phyloP scores from a whole-genome alignment of 1,140 invertebrate species.

The Euwallacea similis region DNA sequence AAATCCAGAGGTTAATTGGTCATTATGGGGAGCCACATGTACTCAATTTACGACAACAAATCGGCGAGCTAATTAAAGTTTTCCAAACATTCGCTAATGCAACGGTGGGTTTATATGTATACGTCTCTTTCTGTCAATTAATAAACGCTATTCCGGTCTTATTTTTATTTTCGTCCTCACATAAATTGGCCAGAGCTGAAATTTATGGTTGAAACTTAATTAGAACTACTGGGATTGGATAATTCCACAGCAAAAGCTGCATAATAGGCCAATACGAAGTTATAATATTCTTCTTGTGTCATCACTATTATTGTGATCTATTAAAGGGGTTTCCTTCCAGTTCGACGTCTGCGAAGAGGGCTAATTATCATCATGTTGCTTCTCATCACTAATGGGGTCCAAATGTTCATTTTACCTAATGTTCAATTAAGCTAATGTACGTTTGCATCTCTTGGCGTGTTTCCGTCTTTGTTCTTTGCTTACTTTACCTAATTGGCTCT shows the following conservation, averaged over 20 bases:
- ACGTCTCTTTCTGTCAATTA: constrained; percentile 39
- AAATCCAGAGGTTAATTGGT: background rate
- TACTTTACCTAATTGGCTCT: constrained; percentile 53
- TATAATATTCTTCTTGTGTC: too few relatives aligned
- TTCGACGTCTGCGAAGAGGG: too few relatives aligned
- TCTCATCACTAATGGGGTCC: constrained; percentile 52
- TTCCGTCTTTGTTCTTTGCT: constrained; percentile 50
- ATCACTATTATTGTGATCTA: too few relatives aligned
- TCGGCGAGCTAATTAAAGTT: constrained; percentile 19
- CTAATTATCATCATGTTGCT: constrained; percentile 52
- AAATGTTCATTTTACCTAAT: constrained; percentile 55
- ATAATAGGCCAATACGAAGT: too few relatives aligned
- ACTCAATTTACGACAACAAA: constrained; percentile 14
- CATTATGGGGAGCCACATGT: background rate
- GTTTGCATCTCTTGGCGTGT: constrained; percentile 52
- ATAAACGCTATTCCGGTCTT: constrained; percentile 42
- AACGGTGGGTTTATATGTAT: constrained; percentile 20
- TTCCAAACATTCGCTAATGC: constrained; percentile 22
- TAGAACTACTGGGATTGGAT: constrained; percentile 40
- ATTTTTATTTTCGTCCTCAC: constrained; percentile 38
- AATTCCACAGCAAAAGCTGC: too few relatives aligned
- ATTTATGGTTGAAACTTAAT: constrained; percentile 42
- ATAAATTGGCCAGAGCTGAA: constrained; percentile 40
- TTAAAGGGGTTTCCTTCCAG: too few relatives aligned
- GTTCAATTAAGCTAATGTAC: constrained; percentile 55